These are phyloP conservation scores for Plecotus auritus DNA, from an alignment of 2,113 vertebrate genomes.

Conservation along the genomic window DNA sequence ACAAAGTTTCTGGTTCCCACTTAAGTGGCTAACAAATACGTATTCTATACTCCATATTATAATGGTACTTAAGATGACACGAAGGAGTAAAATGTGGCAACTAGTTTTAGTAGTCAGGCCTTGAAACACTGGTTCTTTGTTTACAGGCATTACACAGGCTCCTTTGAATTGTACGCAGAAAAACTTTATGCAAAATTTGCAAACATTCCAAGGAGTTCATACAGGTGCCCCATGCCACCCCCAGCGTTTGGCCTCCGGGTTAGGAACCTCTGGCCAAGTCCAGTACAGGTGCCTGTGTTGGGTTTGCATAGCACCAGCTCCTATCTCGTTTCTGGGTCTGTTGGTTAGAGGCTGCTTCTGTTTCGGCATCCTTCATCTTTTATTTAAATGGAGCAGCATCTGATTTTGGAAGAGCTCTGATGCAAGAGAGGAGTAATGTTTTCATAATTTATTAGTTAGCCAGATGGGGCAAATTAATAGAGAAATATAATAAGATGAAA, in stretches of 20 bases:
- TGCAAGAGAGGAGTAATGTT: background rate
- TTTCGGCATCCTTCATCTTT: constrained; percentile 55
- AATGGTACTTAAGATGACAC: background rate
- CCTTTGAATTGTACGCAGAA: background rate
- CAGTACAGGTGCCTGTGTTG: background rate
- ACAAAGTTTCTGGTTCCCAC: background rate
- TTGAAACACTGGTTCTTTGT: background rate
- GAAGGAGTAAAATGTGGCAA: background rate
- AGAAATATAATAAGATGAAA: constrained; percentile 18
- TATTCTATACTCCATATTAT: background rate
- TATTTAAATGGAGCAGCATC: constrained; percentile 60
- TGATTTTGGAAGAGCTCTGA: background rate
- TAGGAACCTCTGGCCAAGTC: background rate
- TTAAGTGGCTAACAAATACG: background rate
- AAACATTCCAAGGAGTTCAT: background rate
- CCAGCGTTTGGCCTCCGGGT: background rate
- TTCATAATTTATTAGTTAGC: constrained; percentile 34
- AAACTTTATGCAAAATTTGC: background rate
- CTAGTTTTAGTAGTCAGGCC: background rate
- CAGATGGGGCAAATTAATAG: background rate
- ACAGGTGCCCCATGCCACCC: background rate
- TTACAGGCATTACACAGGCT: background rate
- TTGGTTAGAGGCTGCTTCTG: constrained; percentile 40
- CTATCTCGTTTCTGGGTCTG: constrained; percentile 16
- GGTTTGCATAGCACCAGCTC: background rate